A percentile compares a stretch with the other conserved stretches of the same genome.
Evolutionary conservation across 2,888 invertebrate species (phyloP).

Genomic region (Pecten maximus): DNA sequence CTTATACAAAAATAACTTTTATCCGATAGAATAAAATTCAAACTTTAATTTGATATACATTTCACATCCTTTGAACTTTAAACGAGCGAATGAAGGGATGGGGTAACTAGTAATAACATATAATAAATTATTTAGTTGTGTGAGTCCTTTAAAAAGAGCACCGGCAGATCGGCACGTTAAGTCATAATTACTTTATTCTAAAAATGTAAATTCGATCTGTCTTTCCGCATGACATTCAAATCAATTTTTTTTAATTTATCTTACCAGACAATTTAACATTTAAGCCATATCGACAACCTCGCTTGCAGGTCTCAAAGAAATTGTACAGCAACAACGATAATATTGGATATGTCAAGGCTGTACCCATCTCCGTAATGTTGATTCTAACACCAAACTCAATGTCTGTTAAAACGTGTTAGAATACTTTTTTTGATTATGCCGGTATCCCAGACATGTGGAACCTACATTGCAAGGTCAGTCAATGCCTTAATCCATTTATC

Average conservation of each 20-base stretch:
- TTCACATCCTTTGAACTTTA: no score
- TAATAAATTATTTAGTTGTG: no score
- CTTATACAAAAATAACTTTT: no score
- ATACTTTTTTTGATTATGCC: no score
- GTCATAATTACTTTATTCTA: background rate
- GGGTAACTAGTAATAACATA: no score
- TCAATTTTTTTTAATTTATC: background rate
- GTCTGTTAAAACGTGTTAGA: background rate
- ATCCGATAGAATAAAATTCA: no score
- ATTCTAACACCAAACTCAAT: background rate
- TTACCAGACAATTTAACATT: background rate
- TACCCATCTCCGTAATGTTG: no score
- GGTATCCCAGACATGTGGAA: no score
- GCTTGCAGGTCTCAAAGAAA: background rate
- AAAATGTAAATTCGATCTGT: background rate
- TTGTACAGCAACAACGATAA: background rate
- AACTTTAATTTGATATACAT: no score
- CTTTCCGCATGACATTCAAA: background rate
- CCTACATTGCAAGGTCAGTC: no score
- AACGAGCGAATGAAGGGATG: no score
- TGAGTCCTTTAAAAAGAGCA: background rate
- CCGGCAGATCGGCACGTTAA: background rate
- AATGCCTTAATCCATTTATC: no score
- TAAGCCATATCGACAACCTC: background rate
- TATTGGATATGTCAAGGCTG: background rate